Base-by-base conservation (phyloP, 2,113 vertebrate species). In the Smithornis capensis region DNA sequence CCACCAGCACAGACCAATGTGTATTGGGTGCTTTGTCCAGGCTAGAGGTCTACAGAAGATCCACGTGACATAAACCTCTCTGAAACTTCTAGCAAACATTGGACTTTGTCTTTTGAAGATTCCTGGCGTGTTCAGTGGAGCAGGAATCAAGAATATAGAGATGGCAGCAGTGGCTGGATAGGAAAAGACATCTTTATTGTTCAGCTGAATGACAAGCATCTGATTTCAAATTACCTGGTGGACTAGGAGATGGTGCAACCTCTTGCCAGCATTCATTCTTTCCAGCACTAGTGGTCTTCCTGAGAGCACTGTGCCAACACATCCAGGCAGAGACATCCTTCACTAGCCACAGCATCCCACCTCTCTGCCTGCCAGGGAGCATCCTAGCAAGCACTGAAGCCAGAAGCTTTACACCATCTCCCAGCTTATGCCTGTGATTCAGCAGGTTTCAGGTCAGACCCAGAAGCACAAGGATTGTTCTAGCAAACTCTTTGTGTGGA, bases 401-500 rank as follows among this genome's bases (percentile, higher is more conserved):
- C 1, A 1, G 69, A 38, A 52, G 5, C 29, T 60, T n/a, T 0
- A 0, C 69, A 57, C 35, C 31, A 44, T 12, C 44, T 14, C 22
- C 47, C 38, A 17, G 19, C 33, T 59, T 2, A 0, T 57, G 22
- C 19, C 29, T 45, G 24, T 38, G 19, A 31, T n/a, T 75, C 25
- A 45, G 38, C 23, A 63, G 44, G 27, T 71, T 92, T 60, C 16
- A 27, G 40, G 38, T 68, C 53, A 76, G 35, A 83, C 5, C 6
- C 12, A 60, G 23, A 33, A 35, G 27, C 18, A 27, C 21, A 57
- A 89, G 24, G 14, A 84, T 28, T 37, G 12, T 56, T 83, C 49
- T 33, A 80, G 77, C 15, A 77, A 83, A 24, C 5, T 28, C 37
- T 44, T n/a, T 45, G 16, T 35, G 12, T 16, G 28, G 47, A 69